Conservation (phyloP, 2,797 vertebrate genomes). For the Oryzias sinensis region DNA sequence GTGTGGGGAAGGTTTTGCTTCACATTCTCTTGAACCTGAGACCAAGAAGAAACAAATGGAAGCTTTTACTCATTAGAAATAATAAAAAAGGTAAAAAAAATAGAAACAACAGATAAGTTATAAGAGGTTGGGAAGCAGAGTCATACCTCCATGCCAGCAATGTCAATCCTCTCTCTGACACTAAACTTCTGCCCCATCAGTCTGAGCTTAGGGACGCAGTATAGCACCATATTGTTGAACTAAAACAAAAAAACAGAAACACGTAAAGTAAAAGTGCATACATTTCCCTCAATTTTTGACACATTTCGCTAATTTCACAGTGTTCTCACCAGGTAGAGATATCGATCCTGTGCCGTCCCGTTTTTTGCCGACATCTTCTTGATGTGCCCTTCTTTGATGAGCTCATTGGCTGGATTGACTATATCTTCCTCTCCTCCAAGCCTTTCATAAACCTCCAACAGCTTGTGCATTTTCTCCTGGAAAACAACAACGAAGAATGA, state of each 20-base stretch:
- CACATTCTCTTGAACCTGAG: slow-evolving; percentile 88
- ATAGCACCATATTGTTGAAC: slow-evolving; percentile 98
- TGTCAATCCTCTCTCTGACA: slow-evolving; percentile 93
- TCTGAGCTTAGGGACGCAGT: slow-evolving; percentile 94
- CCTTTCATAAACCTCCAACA: slow-evolving; percentile 92
- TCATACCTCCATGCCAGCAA: slow-evolving; percentile 90
- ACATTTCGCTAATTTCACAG: neutral
- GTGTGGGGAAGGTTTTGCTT: slow-evolving; percentile 87
- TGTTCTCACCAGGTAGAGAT: slow-evolving; percentile 91
- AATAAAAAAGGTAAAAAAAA: neutral
- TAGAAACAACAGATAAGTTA: neutral
- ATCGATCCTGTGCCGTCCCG: slow-evolving; percentile 91
- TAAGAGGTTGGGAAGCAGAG: slow-evolving; percentile 2
- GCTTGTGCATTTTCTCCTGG: slow-evolving; percentile 97
- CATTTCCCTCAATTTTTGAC: neutral
- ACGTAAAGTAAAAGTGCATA: neutral
- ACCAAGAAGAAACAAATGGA: slow-evolving; percentile 20
- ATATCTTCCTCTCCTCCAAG: slow-evolving; percentile 96
- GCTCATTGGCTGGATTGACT: slow-evolving; percentile 95
- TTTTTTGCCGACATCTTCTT: slow-evolving; percentile 98
- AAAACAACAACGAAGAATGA: slow-evolving; percentile 22
- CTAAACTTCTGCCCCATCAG: slow-evolving; percentile 98
- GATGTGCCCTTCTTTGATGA: slow-evolving; percentile 96
- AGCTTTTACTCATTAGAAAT: neutral
- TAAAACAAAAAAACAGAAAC: slow-evolving; percentile 47